These are phyloP conservation scores for Mungos mungo DNA, from an alignment of 2,113 vertebrate genomes.

Conservation along the genomic window DNA sequence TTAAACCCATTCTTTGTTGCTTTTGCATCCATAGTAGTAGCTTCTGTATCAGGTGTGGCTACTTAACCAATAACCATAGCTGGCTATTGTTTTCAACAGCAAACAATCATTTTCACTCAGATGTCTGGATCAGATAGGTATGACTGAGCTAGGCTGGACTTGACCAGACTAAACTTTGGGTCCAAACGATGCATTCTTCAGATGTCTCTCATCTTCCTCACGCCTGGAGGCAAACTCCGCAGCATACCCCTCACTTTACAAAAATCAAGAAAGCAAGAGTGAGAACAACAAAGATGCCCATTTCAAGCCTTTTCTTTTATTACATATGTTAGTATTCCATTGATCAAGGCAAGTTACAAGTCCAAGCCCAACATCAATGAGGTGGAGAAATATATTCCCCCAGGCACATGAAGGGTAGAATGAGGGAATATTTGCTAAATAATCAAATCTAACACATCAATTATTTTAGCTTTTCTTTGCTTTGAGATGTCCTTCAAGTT, in stretches of 20 bases:
- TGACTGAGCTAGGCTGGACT: too few relatives aligned
- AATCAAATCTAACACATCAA: not conserved
- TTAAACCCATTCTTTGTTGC: not conserved
- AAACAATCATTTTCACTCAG: not conserved
- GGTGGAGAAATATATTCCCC: not conserved
- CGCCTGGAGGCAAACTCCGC: not conserved
- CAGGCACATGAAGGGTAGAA: not conserved
- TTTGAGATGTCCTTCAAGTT: not conserved
- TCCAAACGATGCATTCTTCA: not conserved
- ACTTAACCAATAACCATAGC: not conserved
- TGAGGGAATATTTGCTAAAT: not conserved
- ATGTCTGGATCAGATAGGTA: not conserved
- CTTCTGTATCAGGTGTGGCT: not conserved
- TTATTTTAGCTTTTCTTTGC: not conserved
- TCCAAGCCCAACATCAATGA: not conserved
- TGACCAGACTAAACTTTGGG: not conserved
- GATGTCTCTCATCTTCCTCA: not conserved
- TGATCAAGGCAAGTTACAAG: not conserved
- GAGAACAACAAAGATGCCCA: not conserved
- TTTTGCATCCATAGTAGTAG: not conserved
- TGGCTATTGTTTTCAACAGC: not conserved
- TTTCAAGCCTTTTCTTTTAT: not conserved
- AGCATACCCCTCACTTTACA: not conserved
- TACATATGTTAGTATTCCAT: not conserved
- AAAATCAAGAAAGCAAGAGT: not conserved